phyloP scores from a whole-genome alignment of 2,113 vertebrate genomes.

The Ceyx melanurus region DNA sequence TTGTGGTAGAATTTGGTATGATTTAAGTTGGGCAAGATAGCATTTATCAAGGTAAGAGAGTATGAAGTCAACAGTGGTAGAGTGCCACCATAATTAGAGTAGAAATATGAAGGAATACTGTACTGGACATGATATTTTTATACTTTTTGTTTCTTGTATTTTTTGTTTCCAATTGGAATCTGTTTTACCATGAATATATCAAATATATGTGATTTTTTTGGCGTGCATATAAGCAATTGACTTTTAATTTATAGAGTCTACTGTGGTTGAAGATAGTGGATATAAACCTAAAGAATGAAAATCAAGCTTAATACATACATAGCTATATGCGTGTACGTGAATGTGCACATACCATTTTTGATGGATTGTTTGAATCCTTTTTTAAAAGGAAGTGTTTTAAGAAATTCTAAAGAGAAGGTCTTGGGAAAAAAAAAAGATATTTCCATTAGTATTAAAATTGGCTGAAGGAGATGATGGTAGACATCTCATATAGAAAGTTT shows the following conservation, averaged over 20 bases:
- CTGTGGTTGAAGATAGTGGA: neutral
- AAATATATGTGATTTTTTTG: neutral
- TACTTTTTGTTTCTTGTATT: neutral
- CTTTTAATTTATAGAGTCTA: neutral
- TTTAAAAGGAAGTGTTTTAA: neutral
- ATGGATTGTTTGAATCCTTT: neutral
- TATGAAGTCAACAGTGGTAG: neutral
- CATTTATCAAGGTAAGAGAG: neutral
- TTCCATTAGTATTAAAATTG: neutral
- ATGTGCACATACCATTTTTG: accelerated
- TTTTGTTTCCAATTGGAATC: neutral
- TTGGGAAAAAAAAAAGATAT: neutral
- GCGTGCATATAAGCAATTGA: neutral
- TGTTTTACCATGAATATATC: neutral
- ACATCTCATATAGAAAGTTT: neutral
- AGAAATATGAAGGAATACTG: neutral
- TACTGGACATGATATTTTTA: neutral
- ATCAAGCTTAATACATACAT: neutral
- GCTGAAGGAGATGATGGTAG: neutral
- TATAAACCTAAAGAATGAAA: neutral
- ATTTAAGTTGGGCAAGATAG: neutral
- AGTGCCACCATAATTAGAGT: neutral
- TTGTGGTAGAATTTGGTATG: neutral
- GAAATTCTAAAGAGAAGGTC: neutral
- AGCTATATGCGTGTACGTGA: neutral